These are phyloP conservation scores for Scarus forsteni DNA, from an alignment of 2,797 vertebrate species.

Conservation along the genomic window DNA sequence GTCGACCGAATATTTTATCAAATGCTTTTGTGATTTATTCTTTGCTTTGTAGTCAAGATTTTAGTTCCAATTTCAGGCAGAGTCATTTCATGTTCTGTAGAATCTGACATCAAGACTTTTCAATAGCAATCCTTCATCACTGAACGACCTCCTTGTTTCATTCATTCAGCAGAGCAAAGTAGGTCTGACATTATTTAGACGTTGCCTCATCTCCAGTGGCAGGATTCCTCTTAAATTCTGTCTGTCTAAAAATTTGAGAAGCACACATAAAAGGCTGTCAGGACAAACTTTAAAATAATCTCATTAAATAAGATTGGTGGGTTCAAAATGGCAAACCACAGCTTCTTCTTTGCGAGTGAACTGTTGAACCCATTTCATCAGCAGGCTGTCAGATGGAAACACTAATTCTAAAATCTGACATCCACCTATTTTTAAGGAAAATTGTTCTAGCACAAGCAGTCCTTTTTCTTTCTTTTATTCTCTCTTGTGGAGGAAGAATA, in stretches of 20 bases:
- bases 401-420: not conserved
- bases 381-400: constrained; percentile 25
- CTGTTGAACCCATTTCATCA: constrained; percentile 28
- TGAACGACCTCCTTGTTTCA: not conserved
- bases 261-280: not conserved
- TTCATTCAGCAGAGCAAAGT: not conserved
- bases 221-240: not conserved
- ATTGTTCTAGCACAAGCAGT: constrained; percentile 7
- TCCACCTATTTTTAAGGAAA: constrained; percentile 12
- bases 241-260: constrained; percentile 4
- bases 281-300: constrained; percentile 5
- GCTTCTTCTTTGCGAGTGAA: constrained; percentile 18
- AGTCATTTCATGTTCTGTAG: too few relatives aligned
- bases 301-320: constrained; percentile 17
- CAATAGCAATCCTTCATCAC: not conserved
- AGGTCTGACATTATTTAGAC: constrained; percentile 5
- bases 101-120: too few relatives aligned
- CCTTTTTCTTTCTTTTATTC: not conserved
- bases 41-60: too few relatives aligned
- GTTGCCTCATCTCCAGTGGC: not conserved
- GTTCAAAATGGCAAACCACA: constrained; percentile 7
- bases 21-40: too few relatives aligned
- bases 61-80: too few relatives aligned
- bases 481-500: constrained; percentile 25
- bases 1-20: too few relatives aligned